A percentile compares a stretch with the other conserved stretches of the same genome.
Conservation (phyloP, 2,797 vertebrate species). For the Heteromormyrus szaboi region DNA sequence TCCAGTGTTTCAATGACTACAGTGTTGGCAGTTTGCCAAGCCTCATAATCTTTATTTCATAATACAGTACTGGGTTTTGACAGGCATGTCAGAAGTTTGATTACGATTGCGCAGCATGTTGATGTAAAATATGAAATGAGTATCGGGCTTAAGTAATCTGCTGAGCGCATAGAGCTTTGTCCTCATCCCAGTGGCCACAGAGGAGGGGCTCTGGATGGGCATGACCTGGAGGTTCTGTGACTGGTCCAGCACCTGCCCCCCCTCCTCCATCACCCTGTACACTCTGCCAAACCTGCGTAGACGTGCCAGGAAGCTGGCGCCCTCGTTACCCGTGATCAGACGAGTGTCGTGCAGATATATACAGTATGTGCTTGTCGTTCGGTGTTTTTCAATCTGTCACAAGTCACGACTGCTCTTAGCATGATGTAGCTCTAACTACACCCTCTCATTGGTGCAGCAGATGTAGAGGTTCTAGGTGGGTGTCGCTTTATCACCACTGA, state of each 20-base stretch:
- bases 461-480: neutral
- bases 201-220: neutral
- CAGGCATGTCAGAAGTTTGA: neutral
- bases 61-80: neutral
- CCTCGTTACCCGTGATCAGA: neutral
- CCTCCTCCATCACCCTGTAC: too few relatives aligned
- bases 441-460: neutral
- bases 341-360: neutral
- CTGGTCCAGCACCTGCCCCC: too few relatives aligned
- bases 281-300: too few relatives aligned
- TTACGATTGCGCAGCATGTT: neutral
- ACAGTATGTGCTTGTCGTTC: neutral
- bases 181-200: neutral
- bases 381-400: neutral
- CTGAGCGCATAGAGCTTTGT: neutral
- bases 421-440: neutral
- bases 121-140: neutral
- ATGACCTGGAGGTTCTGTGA: neutral
- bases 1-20: neutral
- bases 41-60: neutral
- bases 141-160: neutral
- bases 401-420: neutral
- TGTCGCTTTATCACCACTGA: neutral
- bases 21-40: neutral
- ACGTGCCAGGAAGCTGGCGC: neutral